Evolutionary conservation across 2,797 vertebrate species (phyloP).

Genomic region (Iguana delicatissima): DNA sequence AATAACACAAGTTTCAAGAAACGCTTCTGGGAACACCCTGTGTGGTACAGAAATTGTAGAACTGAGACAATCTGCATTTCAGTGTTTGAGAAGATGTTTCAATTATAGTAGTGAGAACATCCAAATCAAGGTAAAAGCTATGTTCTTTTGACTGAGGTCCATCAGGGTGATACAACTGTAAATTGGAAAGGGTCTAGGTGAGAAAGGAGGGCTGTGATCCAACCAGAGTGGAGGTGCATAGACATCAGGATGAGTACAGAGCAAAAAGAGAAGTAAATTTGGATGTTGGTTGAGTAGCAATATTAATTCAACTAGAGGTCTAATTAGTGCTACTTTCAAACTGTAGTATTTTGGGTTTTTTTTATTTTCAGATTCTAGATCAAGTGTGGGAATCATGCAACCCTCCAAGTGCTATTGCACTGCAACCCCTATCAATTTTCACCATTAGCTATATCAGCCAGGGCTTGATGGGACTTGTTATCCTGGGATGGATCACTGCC

Average conservation of each 20-base stretch:
- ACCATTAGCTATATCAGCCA: too few relatives aligned
- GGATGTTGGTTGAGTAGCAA: neutral
- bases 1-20: neutral
- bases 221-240: neutral
- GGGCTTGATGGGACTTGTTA: too few relatives aligned
- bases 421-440: too few relatives aligned
- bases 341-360: neutral
- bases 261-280: neutral
- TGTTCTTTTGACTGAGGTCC: neutral
- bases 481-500: too few relatives aligned
- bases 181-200: neutral
- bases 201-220: neutral
- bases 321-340: neutral
- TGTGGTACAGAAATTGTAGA: neutral
- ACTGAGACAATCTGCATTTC: neutral
- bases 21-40: neutral
- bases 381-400: too few relatives aligned
- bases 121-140: neutral
- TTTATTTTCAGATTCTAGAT: too few relatives aligned
- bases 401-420: too few relatives aligned
- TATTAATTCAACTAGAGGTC: neutral
- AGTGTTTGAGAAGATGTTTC: neutral
- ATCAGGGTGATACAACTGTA: neutral
- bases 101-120: neutral
- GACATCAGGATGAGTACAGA: neutral